phyloP scores from a whole-genome alignment of 2,888 invertebrate species.

The Lucinisca nassula region DNA sequence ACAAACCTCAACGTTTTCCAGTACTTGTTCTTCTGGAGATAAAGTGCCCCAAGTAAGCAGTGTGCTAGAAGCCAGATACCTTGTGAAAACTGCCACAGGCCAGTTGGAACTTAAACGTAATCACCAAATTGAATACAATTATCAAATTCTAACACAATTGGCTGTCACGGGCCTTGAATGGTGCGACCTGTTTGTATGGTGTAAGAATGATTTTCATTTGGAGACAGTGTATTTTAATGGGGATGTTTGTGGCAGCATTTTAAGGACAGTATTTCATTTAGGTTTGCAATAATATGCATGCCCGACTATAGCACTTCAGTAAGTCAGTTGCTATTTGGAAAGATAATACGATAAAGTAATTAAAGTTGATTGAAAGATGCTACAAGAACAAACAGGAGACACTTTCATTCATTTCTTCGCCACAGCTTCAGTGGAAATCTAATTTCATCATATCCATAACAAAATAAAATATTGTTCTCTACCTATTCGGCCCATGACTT shows the following conservation, averaged over 20 bases:
- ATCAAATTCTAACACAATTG: slow-evolving; percentile 28
- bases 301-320: no score
- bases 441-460: no score
- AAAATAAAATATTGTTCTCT: no score
- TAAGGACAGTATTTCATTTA: no score
- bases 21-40: slow-evolving; percentile 38
- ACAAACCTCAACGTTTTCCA: slow-evolving; percentile 20
- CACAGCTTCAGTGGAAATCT: no score
- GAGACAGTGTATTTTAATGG: slow-evolving; percentile 38
- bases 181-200: slow-evolving; percentile 52
- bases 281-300: not conserved
- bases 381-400: no score
- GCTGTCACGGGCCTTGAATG: slow-evolving; percentile 32
- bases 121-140: slow-evolving; percentile 32
- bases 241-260: slow-evolving; percentile 16
- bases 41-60: slow-evolving; percentile 38
- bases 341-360: no score
- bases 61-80: slow-evolving; percentile 20
- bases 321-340: no score
- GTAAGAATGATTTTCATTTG: not conserved
- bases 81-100: not conserved
- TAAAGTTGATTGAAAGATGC: no score
- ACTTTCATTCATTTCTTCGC: no score
- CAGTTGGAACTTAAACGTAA: slow-evolving; percentile 11
- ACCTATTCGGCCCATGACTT: slow-evolving; percentile 18